A percentile compares a stretch with the other conserved stretches of the same genome.
Conservation (phyloP, 2,888 invertebrate genomes). For the Pasiphila rectangulata region DNA sequence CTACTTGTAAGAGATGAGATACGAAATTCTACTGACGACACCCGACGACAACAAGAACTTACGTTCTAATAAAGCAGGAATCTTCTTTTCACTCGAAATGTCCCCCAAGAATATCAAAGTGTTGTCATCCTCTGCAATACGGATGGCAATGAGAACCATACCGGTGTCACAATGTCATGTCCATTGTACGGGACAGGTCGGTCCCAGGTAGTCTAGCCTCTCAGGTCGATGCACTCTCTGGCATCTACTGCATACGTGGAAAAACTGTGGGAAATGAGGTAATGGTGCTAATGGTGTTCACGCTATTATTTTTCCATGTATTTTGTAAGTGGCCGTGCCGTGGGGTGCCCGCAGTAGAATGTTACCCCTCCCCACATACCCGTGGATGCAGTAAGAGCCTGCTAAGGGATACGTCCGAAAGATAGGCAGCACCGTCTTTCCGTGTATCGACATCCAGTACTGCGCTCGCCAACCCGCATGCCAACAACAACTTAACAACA, state of each 20-base stretch:
- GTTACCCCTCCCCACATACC: too few species aligned
- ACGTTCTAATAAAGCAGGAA: too few species aligned
- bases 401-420: too few species aligned
- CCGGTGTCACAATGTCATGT: conserved; percentile 31
- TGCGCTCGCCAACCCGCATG: too few species aligned
- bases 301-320: neutral
- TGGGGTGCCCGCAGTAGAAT: too few species aligned
- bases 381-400: too few species aligned
- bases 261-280: conserved; percentile 16
- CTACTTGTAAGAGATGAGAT: too few species aligned
- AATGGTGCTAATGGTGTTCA: neutral
- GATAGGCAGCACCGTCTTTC: too few species aligned
- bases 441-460: too few species aligned
- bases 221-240: conserved; percentile 13
- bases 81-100: neutral
- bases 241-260: conserved; percentile 2
- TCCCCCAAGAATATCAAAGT: neutral
- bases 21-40: too few species aligned
- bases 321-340: too few species aligned
- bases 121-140: conserved; percentile 27
- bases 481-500: too few species aligned
- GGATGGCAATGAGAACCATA: conserved; percentile 40
- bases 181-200: conserved; percentile 18
- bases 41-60: neutral
- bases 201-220: conserved; percentile 12